Evolutionary conservation across 1,140 invertebrate genomes (phyloP).

Genomic region (Drosophila takahashii): DNA sequence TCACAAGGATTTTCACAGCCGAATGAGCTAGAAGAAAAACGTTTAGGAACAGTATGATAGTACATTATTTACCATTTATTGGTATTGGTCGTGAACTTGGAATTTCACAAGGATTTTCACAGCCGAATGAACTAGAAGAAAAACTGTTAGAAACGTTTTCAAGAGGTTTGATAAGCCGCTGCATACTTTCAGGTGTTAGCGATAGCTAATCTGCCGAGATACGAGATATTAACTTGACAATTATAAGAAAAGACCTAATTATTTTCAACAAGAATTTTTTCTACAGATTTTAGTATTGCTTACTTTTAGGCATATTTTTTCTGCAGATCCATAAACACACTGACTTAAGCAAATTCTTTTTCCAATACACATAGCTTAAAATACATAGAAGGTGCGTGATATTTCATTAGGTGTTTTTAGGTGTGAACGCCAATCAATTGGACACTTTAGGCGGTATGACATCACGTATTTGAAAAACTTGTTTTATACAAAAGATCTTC

Average conservation of each 20-base stretch:
- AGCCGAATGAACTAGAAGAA: conserved; percentile 14
- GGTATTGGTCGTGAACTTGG: neutral
- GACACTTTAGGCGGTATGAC: too few relatives aligned
- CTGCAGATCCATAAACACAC: too few relatives aligned
- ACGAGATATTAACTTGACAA: neutral
- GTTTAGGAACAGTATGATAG: too few relatives aligned
- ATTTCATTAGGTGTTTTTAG: too few relatives aligned
- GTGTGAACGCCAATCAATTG: too few relatives aligned
- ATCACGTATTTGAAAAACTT: too few relatives aligned
- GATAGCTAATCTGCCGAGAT: neutral
- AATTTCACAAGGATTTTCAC: conserved; percentile 25
- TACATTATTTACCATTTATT: neutral
- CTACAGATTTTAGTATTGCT: neutral
- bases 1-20: conserved; percentile 13
- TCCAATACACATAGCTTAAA: too few relatives aligned
- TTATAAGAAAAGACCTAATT: too few relatives aligned
- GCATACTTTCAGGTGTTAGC: conserved; percentile 5
- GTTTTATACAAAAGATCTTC: too few relatives aligned
- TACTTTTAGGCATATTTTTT: neutral
- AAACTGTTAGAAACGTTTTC: neutral
- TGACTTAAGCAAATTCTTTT: too few relatives aligned
- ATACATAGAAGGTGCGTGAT: too few relatives aligned
- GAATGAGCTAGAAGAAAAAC: conserved; percentile 15
- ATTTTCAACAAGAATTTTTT: too few relatives aligned
- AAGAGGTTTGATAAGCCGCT: neutral